Evolutionary conservation across 2,797 vertebrate genomes (phyloP).

Genomic region (Microctenopoma steveboyesi): DNA sequence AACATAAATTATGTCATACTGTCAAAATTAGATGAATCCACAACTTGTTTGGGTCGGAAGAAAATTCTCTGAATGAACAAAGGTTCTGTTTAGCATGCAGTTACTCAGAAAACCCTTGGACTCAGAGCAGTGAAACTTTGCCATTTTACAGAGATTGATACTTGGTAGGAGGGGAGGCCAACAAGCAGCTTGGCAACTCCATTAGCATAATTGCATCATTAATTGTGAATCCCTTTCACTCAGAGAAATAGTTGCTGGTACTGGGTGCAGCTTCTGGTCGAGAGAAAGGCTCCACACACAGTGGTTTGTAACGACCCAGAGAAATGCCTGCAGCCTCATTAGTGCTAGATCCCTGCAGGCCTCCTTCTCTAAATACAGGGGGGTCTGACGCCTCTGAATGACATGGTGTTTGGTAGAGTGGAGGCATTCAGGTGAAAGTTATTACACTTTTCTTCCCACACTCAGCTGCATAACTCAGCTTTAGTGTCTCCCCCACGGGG

Average conservation of each 20-base stretch:
- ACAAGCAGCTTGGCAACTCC: constrained; percentile 58
- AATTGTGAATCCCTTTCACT: constrained; percentile 78
- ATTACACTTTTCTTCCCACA: constrained; percentile 83
- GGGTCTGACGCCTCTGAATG: constrained; percentile 73
- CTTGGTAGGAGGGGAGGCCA: constrained; percentile 64
- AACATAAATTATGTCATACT: constrained; percentile 23
- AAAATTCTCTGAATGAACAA: constrained; percentile 1
- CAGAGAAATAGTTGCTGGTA: constrained; percentile 74
- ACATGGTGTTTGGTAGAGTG: constrained; percentile 74
- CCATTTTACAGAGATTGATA: constrained; percentile 72
- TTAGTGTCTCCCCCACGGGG: constrained; percentile 63
- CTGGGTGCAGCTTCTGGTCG: constrained; percentile 57
- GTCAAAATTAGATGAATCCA: constrained; percentile 23
- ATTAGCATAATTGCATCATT: constrained; percentile 85
- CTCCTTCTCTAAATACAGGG: constrained; percentile 64
- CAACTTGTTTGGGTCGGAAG: constrained; percentile 6
- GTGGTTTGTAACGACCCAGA: constrained; percentile 69
- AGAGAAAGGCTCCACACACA: constrained; percentile 70
- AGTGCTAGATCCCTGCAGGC: constrained; percentile 69
- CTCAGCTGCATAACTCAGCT: constrained; percentile 73
- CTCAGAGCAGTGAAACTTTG: constrained; percentile 42
- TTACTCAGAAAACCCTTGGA: background rate
- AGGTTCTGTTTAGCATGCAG: background rate
- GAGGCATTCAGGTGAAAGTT: constrained; percentile 81
- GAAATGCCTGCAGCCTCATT: constrained; percentile 78